Evolutionary conservation across 2,797 vertebrate genomes (phyloP).

Genomic region (Crenuchus spilurus): DNA sequence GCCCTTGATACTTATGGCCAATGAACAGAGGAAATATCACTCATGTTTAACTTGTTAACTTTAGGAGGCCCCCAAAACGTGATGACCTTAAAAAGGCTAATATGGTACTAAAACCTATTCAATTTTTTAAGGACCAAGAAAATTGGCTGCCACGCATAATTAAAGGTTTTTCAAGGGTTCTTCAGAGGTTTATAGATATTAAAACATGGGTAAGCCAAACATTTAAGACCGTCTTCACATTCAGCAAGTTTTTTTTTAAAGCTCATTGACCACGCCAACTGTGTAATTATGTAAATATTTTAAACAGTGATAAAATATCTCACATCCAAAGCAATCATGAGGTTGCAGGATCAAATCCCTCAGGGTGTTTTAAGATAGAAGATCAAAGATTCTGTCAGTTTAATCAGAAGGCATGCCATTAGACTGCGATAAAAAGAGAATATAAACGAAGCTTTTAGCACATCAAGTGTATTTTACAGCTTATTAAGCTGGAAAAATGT

Average conservation of each 20-base stretch:
- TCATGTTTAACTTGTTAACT: constrained; percentile 14
- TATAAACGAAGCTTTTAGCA: not conserved
- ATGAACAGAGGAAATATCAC: constrained; percentile 25
- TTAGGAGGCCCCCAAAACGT: not conserved
- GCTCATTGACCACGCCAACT: not conserved
- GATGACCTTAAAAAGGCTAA: constrained; percentile 21
- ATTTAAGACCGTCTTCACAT: not conserved
- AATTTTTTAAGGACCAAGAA: not conserved
- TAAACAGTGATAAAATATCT: not conserved
- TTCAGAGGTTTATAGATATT: no score
- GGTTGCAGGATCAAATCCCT: not conserved
- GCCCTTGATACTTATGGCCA: constrained; percentile 57
- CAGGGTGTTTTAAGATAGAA: not conserved
- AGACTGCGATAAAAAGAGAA: not conserved
- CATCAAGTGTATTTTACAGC: no score
- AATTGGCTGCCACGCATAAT: not conserved
- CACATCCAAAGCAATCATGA: not conserved
- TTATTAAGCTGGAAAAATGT: no score
- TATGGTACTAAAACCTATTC: constrained; percentile 11
- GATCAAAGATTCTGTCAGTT: not conserved
- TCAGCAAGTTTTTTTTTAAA: no score
- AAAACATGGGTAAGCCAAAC: not conserved
- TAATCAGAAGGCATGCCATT: not conserved
- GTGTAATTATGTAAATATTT: constrained; percentile 1
- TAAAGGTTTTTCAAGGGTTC: not conserved